Percentiles rank a stretch among this genome's conserved stretches.
phyloP scores from a whole-genome alignment of 2,113 vertebrate species.

The Ahaetulla prasina region DNA sequence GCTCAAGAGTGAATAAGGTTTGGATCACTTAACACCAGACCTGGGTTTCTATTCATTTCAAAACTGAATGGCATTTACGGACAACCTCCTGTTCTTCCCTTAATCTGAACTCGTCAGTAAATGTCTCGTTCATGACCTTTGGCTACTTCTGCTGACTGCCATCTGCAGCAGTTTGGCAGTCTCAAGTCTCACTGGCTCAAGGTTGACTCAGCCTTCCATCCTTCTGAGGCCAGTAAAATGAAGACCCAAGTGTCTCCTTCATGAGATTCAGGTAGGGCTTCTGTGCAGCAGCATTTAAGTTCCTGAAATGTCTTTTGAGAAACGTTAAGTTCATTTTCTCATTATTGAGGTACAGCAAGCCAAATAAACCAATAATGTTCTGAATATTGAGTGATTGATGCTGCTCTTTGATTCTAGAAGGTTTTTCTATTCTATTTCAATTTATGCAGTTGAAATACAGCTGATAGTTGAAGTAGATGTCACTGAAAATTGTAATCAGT shows the following conservation, averaged over 20 bases:
- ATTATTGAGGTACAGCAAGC: not conserved
- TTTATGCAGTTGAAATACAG: not conserved
- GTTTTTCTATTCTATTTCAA: not conserved
- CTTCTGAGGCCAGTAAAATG: no score
- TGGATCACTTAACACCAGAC: not conserved
- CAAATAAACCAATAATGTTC: not conserved
- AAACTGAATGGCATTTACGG: not conserved
- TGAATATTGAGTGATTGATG: not conserved
- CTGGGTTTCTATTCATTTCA: not conserved
- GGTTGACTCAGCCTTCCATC: no score
- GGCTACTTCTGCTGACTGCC: no score
- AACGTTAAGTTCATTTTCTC: not conserved
- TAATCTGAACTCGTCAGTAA: not conserved
- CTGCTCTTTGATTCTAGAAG: not conserved
- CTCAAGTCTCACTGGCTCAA: no score
- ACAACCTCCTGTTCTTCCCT: not conserved
- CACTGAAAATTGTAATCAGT: not conserved
- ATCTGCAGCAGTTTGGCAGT: no score
- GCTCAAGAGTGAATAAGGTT: not conserved
- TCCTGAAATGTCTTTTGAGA: not conserved
- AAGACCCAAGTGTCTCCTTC: not conserved
- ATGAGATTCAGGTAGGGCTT: not conserved
- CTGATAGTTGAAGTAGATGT: not conserved
- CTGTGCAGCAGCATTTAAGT: not conserved
- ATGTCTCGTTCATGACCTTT: not conserved